Conservation (phyloP, 2,888 invertebrate species). For the Ophion ventricosus region DNA sequence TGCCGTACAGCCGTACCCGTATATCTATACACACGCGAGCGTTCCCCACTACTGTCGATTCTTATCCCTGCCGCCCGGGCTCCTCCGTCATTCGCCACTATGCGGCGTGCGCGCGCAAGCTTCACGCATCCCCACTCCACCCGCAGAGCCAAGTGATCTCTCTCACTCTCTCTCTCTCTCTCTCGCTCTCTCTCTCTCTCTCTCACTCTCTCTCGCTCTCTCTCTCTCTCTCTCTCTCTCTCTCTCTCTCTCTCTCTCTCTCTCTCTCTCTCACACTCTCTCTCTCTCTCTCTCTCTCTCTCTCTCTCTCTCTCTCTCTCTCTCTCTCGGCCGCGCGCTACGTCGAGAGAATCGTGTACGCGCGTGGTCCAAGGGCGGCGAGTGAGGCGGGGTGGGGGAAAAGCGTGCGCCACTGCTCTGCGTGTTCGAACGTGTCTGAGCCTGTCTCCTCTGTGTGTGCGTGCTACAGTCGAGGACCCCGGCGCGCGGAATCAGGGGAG, state of each 20-base stretch:
- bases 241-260: constrained; percentile 63
- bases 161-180: constrained; percentile 62
- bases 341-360: constrained; percentile 36
- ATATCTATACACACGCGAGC: constrained; percentile 19
- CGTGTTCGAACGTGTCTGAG: constrained; percentile 44
- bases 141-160: too few relatives aligned
- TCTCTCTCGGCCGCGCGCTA: constrained; percentile 64
- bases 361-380: constrained; percentile 62
- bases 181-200: constrained; percentile 63
- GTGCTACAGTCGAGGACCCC: constrained; percentile 49
- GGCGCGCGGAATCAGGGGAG: constrained; percentile 73
- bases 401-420: constrained; percentile 56
- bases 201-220: constrained; percentile 64
- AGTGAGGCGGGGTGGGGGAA: constrained; percentile 25
- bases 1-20: not conserved
- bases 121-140: constrained; percentile 47
- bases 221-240: constrained; percentile 65
- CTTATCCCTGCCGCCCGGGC: constrained; percentile 32
- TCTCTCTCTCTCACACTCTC: constrained; percentile 57
- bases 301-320: constrained; percentile 64
- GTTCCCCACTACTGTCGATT: not conserved
- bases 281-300: constrained; percentile 64
- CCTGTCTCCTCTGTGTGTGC: constrained; percentile 34
- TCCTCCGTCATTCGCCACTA: constrained; percentile 42
- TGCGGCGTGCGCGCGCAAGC: constrained; percentile 68